Conservation (phyloP, 2,797 vertebrate species). For the Pelobates cultripes region DNA sequence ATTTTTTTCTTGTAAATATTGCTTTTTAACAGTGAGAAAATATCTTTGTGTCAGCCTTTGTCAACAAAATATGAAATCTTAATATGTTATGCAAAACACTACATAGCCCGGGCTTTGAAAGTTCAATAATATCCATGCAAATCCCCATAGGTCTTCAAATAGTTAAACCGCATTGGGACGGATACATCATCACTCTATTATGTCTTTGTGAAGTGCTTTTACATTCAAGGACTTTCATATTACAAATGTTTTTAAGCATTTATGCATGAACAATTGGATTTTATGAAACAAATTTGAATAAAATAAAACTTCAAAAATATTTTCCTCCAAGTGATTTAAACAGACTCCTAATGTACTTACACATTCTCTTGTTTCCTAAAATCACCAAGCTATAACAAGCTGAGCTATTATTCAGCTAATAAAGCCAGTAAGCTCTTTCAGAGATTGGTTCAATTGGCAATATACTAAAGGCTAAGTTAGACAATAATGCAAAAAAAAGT, state of each 20-base stretch:
- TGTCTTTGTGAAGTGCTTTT: slow-evolving; percentile 37
- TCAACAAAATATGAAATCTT: too few relatives aligned
- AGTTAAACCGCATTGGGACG: slow-evolving; percentile 25
- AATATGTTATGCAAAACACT: too few relatives aligned
- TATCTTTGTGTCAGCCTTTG: too few relatives aligned
- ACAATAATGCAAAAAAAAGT: slow-evolving; percentile 51
- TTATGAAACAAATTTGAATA: slow-evolving; percentile 41
- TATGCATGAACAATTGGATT: slow-evolving; percentile 41
- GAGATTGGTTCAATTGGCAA: slow-evolving; percentile 56
- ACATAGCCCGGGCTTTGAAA: neutral
- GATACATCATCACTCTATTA: slow-evolving; percentile 41
- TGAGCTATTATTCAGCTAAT: slow-evolving; percentile 56
- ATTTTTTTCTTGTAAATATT: too few relatives aligned
- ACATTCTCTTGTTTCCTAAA: slow-evolving; percentile 51
- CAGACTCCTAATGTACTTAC: slow-evolving; percentile 22
- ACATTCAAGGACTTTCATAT: slow-evolving; percentile 49
- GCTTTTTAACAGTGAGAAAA: too few relatives aligned
- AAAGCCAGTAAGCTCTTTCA: slow-evolving; percentile 56
- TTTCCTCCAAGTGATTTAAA: slow-evolving; percentile 36
- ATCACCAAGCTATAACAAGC: slow-evolving; percentile 49
- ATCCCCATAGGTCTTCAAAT: slow-evolving; percentile 46
- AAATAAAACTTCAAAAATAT: slow-evolving; percentile 46
- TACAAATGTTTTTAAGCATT: slow-evolving; percentile 46
- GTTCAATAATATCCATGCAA: neutral
- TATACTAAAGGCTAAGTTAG: slow-evolving; percentile 53